Evolutionary conservation across 2,113 vertebrate genomes (phyloP), one percentile per base, ranked within the genome.

Genomic region (Formicarius rufipectus): DNA sequence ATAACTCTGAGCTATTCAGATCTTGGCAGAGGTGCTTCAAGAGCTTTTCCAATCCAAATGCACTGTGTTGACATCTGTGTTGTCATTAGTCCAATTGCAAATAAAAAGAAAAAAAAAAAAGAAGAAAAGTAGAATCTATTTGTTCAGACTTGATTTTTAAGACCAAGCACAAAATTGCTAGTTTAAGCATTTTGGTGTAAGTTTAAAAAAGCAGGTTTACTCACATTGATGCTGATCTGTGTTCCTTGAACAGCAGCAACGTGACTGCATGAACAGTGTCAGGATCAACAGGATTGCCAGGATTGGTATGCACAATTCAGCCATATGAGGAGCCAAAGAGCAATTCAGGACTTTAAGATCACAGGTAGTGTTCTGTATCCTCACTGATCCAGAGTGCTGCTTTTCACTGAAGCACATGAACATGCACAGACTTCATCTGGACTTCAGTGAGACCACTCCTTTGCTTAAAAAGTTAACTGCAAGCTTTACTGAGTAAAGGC

Each of bases 121-220:
- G 11, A 62, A 69, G 5, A 21, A 39, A 87, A 58, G n/a, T 24
- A 63, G 33, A 78, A 31, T 67, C 44, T 53, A 20, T 52, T 67
- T 59, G 3, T 87, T 87, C 84, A 73, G 80, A 49, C 76, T 89
- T 50, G 47, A 66, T 88, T 94, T 97, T 82, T 96, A 96, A 96
- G 40, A 5, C n/a, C 42, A 83, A 44, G 85, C 33, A 88, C 47
- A 56, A 50, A 97, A 80, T 62, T 95, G 74, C 52, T 37, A 56
- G 67, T 81, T 84, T 31, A 59, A 85, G 73, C 20, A 35, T 66
- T 83, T 77, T 89, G 2, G 9, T 33, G 19, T 88, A 96, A 97
- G 92, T 89, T 94, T 96, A 80, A 87, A 92, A n/a, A 96, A 50
- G 21, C 91, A 90, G 95, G 62, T 53, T 78, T 76, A 42, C 39